phyloP scores from a whole-genome alignment of 2,888 invertebrate species.

The Dryobotodes eremita region DNA sequence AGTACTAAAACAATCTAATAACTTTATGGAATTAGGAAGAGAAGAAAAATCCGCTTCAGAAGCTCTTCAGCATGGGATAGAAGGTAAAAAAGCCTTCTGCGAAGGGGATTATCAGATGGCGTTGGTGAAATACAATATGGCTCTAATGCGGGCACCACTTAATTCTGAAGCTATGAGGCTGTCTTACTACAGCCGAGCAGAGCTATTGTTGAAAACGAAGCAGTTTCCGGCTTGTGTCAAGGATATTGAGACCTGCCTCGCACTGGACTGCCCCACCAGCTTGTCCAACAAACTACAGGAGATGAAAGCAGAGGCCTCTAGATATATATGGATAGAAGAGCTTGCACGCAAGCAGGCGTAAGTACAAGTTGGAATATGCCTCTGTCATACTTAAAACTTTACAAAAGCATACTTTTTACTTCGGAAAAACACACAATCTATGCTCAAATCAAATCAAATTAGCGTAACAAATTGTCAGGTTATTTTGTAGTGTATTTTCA shows the following conservation, averaged over 20 bases:
- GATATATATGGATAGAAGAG: neutral
- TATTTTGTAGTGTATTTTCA: too few species aligned
- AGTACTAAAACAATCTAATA: neutral
- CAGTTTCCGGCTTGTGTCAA: conserved; percentile 33
- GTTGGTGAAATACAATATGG: conserved; percentile 28
- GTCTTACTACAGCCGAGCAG: conserved; percentile 38
- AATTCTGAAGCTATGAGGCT: conserved; percentile 44
- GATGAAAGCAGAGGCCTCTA: conserved; percentile 26
- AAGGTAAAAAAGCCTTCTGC: conserved; percentile 28
- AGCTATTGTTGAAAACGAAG: conserved; percentile 11
- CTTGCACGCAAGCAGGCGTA: neutral
- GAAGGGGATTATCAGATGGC: conserved; percentile 19
- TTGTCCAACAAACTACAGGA: conserved; percentile 19
- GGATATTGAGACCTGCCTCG: conserved; percentile 38
- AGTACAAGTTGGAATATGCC: conserved; percentile 12
- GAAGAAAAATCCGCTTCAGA: conserved; percentile 7
- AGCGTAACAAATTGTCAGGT: too few species aligned
- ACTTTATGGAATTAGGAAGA: neutral
- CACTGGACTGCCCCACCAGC: conserved; percentile 11
- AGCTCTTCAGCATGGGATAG: neutral
- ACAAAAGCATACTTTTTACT: neutral
- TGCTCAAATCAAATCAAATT: neutral
- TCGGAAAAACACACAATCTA: neutral
- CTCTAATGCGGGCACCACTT: conserved; percentile 28
- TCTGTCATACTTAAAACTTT: neutral